Conservation (phyloP, 2,797 vertebrate genomes). For the Helicolenus hilgendorfi region DNA sequence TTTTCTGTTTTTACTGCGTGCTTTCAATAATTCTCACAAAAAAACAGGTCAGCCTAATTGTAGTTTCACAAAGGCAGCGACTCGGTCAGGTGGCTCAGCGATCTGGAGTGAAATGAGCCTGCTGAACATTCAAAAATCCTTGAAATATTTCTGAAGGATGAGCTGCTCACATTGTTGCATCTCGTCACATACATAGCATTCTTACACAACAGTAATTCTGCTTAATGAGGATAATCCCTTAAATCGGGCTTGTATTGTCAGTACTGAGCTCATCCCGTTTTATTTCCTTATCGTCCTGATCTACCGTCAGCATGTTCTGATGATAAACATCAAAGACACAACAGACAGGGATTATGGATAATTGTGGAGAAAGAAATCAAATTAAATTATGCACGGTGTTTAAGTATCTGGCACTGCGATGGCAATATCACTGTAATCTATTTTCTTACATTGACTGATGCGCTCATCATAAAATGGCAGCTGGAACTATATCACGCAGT, state of each 20-base stretch:
- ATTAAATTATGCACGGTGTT: constrained; percentile 68
- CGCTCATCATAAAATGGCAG: background rate
- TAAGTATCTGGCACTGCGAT: constrained; percentile 34
- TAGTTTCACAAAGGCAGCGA: background rate
- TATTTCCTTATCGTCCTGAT: constrained; percentile 69
- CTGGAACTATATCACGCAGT: background rate
- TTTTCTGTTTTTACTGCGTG: constrained; percentile 11
- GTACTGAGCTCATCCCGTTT: constrained; percentile 61
- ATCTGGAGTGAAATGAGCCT: background rate
- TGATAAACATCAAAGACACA: constrained; percentile 74
- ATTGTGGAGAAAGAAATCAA: constrained; percentile 57
- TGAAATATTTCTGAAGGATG: constrained; percentile 6
- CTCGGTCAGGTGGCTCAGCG: background rate
- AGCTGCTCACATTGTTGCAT: constrained; percentile 17
- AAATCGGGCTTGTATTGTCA: constrained; percentile 65
- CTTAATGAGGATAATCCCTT: constrained; percentile 82
- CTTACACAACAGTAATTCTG: constrained; percentile 59
- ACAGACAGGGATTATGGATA: constrained; percentile 66
- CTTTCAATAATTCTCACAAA: background rate
- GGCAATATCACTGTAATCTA: background rate
- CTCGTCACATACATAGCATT: constrained; percentile 44
- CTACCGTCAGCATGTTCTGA: constrained; percentile 57
- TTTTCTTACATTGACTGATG: constrained; percentile 26
- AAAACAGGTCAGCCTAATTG: background rate
- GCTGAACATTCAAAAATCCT: constrained; percentile 11